A percentile compares a stretch with the other conserved stretches of the same genome.
These are phyloP conservation scores for honey bee (Apis mellifera) DNA, from an alignment of 1,140 invertebrate genomes.

Conservation along the genomic window DNA sequence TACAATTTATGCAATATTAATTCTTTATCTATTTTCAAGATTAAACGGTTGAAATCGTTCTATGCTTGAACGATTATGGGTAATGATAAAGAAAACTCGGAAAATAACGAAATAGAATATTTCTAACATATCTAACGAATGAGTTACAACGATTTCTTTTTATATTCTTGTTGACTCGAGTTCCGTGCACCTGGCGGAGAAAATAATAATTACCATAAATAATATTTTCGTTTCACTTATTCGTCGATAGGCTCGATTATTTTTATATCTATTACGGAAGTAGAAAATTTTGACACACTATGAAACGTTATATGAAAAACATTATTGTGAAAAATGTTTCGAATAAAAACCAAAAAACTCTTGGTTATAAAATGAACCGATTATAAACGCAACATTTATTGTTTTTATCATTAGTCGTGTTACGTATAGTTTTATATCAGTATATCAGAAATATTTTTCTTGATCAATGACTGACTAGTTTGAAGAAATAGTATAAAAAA, in stretches of 20 bases:
- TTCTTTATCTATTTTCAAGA: not conserved
- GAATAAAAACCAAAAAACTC: too few species aligned
- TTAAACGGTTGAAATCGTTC: not conserved
- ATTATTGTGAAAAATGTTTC: too few species aligned
- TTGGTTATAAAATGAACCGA: not conserved
- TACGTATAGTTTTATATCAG: not conserved
- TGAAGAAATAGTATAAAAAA: not conserved
- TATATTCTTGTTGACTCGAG: not conserved
- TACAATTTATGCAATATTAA: not conserved
- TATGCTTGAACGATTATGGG: slow-evolving; percentile 50
- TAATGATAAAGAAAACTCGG: slow-evolving; percentile 30
- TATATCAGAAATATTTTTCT: not conserved
- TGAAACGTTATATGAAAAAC: too few species aligned
- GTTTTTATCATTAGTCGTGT: not conserved
- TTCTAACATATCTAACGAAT: not conserved
- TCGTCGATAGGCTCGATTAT: too few species aligned
- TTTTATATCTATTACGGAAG: too few species aligned
- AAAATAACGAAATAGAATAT: slow-evolving; percentile 49
- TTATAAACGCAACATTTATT: not conserved
- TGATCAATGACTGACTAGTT: not conserved
- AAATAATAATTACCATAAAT: not conserved
- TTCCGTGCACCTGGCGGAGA: not conserved
- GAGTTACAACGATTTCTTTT: slow-evolving; percentile 21
- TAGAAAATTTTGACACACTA: too few species aligned
- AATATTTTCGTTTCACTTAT: not conserved